A percentile compares a stretch with the other conserved stretches of the same genome.
Evolutionary conservation across 2,888 invertebrate species (phyloP).

Genomic region (Drosophila yooni): DNA sequence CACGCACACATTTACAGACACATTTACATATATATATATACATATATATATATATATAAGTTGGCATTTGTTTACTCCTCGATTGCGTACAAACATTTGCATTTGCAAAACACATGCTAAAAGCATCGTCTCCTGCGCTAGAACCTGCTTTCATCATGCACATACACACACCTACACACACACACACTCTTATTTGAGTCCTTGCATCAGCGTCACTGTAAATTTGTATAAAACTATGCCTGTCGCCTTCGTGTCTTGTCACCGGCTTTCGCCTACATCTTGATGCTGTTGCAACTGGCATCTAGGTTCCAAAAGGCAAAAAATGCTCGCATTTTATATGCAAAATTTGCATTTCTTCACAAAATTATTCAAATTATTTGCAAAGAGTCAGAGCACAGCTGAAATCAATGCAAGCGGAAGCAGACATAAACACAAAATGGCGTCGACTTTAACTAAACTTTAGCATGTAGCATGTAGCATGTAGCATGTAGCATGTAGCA

Average conservation of each 20-base stretch:
- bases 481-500: not conserved
- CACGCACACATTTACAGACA: conserved; percentile 15
- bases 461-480: conserved; percentile 3
- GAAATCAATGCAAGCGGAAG: conserved; percentile 53
- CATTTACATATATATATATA: conserved; percentile 17
- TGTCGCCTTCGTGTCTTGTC: not conserved
- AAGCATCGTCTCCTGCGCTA: conserved; percentile 56
- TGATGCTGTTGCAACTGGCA: conserved; percentile 30
- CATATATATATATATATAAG: not conserved
- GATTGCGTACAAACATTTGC: conserved; percentile 76
- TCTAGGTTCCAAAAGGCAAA: conserved; percentile 15
- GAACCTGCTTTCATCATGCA: conserved; percentile 3
- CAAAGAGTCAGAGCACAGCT: conserved; percentile 21
- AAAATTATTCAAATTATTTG: conserved; percentile 77
- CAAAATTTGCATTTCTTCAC: conserved; percentile 72
- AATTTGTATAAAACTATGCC: conserved; percentile 41
- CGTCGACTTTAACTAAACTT: conserved; percentile 13
- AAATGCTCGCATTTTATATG: conserved; percentile 63
- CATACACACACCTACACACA: conserved; percentile 4
- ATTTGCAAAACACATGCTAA: conserved; percentile 71
- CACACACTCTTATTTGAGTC: conserved; percentile 8
- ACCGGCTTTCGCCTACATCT: not conserved
- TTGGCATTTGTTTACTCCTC: conserved; percentile 70
- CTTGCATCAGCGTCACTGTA: conserved; percentile 23
- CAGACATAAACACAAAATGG: conserved; percentile 28